Conservation (phyloP, 2,797 vertebrate genomes). For the Fundulus diaphanus region DNA sequence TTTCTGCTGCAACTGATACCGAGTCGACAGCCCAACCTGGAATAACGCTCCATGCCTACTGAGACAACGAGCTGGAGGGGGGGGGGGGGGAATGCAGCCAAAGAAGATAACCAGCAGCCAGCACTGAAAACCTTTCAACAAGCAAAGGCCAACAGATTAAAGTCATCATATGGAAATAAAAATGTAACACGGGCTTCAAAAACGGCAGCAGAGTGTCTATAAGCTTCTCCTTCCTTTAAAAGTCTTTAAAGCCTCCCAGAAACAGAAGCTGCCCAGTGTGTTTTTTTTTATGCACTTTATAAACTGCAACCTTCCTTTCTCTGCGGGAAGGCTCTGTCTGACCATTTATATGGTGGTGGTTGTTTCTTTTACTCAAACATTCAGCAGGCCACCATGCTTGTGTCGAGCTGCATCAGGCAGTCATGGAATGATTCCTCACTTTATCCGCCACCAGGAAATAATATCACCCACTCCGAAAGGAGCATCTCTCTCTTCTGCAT, state of each 20-base stretch:
- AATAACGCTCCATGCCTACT: slow-evolving; percentile 26
- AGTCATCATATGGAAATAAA: no score
- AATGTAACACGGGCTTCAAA: background rate
- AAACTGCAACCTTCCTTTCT: background rate
- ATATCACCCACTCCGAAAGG: background rate
- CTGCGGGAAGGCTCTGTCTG: background rate
- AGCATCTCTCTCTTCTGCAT: no score
- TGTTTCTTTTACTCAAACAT: background rate
- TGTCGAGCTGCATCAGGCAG: slow-evolving; percentile 11
- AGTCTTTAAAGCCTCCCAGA: background rate
- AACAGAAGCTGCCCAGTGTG: slow-evolving; percentile 16
- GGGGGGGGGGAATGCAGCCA: background rate
- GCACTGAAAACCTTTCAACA: slow-evolving; percentile 19
- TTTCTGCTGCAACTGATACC: background rate
- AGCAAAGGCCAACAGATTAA: background rate
- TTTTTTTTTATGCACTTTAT: slow-evolving; percentile 12
- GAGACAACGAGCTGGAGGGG: background rate
- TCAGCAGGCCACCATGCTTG: background rate
- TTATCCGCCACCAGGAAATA: background rate
- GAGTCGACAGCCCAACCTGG: slow-evolving; percentile 14
- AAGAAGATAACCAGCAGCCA: slow-evolving; percentile 9
- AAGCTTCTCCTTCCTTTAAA: background rate
- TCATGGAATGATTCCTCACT: slow-evolving; percentile 17
- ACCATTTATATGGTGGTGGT: background rate
- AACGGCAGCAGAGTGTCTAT: background rate